A percentile compares a stretch with the other conserved stretches of the same genome.
phyloP scores from a whole-genome alignment of 2,888 invertebrate genomes.

The Archips crataeganus region DNA sequence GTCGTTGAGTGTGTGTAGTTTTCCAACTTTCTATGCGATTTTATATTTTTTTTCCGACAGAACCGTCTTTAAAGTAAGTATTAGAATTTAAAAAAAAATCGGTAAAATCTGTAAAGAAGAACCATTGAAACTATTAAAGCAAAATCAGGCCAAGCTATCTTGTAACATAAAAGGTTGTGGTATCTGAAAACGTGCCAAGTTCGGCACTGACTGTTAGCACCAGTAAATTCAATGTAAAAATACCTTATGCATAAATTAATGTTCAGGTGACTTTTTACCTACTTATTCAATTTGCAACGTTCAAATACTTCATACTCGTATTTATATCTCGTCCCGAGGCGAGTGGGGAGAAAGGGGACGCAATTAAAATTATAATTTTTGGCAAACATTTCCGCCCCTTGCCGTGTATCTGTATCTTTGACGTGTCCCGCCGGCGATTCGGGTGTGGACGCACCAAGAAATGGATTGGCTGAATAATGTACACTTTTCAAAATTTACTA shows the following conservation, averaged over 20 bases:
- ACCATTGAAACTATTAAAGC: too few species aligned
- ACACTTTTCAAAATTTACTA: too few species aligned
- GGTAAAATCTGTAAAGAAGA: too few species aligned
- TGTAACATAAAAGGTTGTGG: too few species aligned
- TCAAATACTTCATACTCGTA: slow-evolving; percentile 50
- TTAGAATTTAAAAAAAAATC: too few species aligned
- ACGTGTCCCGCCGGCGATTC: slow-evolving; percentile 71
- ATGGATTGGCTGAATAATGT: not conserved
- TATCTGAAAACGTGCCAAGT: too few species aligned
- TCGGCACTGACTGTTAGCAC: too few species aligned
- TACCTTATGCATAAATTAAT: slow-evolving; percentile 3
- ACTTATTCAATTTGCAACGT: slow-evolving; percentile 37
- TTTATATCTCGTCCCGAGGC: slow-evolving; percentile 60
- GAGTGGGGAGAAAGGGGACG: slow-evolving; percentile 60
- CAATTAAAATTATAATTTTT: slow-evolving; percentile 86
- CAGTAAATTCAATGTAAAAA: not conserved
- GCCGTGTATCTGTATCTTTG: slow-evolving; percentile 80
- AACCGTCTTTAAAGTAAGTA: too few species aligned
- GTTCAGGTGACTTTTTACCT: slow-evolving; percentile 29
- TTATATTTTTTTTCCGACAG: too few species aligned
- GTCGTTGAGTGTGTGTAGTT: too few species aligned
- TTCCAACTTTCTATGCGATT: too few species aligned
- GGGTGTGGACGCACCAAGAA: slow-evolving; percentile 54
- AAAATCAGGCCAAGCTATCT: too few species aligned
- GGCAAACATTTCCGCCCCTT: slow-evolving; percentile 80